phyloP scores from a whole-genome alignment of 2,888 invertebrate species.

The Tillus elongatus region DNA sequence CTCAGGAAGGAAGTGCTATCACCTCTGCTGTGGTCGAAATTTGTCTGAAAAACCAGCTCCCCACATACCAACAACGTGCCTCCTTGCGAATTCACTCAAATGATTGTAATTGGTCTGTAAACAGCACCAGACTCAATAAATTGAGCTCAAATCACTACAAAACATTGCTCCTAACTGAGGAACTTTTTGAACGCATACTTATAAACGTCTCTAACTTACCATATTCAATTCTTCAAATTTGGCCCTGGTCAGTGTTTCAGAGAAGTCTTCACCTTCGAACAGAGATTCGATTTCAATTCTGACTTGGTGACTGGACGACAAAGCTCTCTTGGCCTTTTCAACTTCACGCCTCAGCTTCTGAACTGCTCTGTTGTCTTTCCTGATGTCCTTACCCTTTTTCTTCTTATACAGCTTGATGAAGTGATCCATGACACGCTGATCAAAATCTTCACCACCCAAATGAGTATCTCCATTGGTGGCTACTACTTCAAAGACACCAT shows the following conservation, averaged over 20 bases:
- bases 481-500: slow-evolving; percentile 90
- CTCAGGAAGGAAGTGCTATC: too few relatives aligned
- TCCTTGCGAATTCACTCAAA: too few relatives aligned
- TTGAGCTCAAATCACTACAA: slow-evolving; percentile 4
- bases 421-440: slow-evolving; percentile 97
- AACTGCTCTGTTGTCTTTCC: slow-evolving; percentile 88
- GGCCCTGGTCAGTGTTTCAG: slow-evolving; percentile 93
- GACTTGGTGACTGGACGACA: slow-evolving; percentile 91
- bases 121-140: too few relatives aligned
- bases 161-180: slow-evolving; percentile 6
- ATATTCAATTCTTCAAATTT: slow-evolving; percentile 98
- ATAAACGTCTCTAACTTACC: slow-evolving; percentile 41
- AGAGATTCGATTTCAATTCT: slow-evolving; percentile 98
- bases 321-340: slow-evolving; percentile 92
- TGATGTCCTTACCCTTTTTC: slow-evolving; percentile 96
- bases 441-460: slow-evolving; percentile 98
- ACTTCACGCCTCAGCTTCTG: slow-evolving; percentile 95
- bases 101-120: too few relatives aligned
- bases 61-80: too few relatives aligned
- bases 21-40: too few relatives aligned
- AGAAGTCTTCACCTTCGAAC: slow-evolving; percentile 97
- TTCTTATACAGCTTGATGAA: slow-evolving; percentile 94
- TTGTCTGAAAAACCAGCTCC: too few relatives aligned
- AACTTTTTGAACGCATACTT: neutral
- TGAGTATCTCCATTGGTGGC: slow-evolving; percentile 95